Conservation (phyloP, 2,113 vertebrate species). For the Malurus cyaneus region DNA sequence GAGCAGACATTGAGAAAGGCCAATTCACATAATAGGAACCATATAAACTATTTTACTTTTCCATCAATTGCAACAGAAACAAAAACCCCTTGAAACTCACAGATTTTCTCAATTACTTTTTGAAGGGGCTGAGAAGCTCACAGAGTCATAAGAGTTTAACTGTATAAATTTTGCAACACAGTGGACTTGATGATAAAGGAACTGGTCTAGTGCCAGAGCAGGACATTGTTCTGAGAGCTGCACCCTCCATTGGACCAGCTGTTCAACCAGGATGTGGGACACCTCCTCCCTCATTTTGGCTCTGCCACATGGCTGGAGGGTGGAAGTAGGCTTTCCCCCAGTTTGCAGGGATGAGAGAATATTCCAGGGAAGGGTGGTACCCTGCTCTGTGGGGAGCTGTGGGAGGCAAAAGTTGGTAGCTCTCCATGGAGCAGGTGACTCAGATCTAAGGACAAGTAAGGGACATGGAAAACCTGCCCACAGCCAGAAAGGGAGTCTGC, state of each 20-base stretch:
- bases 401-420: neutral
- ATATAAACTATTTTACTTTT: neutral
- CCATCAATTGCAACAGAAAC: neutral
- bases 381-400: neutral
- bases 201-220: neutral
- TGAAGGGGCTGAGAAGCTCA: neutral
- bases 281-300: neutral
- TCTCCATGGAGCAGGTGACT: neutral
- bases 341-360: neutral
- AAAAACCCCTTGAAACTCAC: neutral
- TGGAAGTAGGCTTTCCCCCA: neutral
- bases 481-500: neutral
- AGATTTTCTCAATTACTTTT: neutral
- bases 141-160: neutral
- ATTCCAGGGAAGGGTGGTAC: neutral
- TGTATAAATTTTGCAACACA: neutral
- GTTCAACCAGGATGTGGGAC: neutral
- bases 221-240: neutral
- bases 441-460: neutral
- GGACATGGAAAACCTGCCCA: neutral
- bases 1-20: neutral
- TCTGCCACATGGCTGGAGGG: neutral
- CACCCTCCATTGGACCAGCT: neutral
- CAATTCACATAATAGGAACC: neutral
- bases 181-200: neutral